A percentile compares a stretch with the other conserved stretches of the same genome.
phyloP scores from a whole-genome alignment of 92 coral and sea anemone species.

The Scolanthus callimorphus region DNA sequence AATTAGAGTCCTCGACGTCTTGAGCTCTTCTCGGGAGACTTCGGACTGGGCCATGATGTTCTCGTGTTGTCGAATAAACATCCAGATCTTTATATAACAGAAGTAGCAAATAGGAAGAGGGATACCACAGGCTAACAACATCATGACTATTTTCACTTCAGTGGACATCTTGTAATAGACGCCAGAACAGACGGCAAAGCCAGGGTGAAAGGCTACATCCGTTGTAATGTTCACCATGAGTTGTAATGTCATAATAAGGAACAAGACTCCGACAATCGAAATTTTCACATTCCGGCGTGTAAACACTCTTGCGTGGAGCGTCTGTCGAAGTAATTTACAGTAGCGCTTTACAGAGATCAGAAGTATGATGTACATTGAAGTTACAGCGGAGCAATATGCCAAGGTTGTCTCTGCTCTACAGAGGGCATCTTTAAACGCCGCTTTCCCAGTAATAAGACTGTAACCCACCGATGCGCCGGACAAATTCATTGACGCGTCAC shows the following conservation, averaged over 20 bases:
- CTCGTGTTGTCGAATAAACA: neutral
- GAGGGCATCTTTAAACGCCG: neutral
- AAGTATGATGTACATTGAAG: neutral
- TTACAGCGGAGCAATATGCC: neutral
- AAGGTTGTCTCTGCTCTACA: neutral
- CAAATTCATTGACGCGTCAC: neutral
- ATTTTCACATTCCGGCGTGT: neutral
- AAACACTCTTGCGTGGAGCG: neutral
- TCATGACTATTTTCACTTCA: neutral
- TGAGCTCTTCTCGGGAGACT: neutral
- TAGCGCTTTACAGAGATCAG: neutral
- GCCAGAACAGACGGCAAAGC: neutral
- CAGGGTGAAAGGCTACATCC: constrained; percentile 1
- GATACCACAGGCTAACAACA: neutral
- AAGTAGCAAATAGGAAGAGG: neutral
- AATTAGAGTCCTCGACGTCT: neutral
- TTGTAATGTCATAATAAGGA: neutral
- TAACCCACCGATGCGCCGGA: neutral
- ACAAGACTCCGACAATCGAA: neutral
- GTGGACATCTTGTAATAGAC: neutral
- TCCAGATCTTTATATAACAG: neutral
- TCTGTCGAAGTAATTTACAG: neutral
- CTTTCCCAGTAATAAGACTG: neutral
- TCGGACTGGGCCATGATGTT: neutral
- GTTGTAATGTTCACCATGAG: neutral